Base-by-base conservation (phyloP, 2,888 invertebrate species). In the Lepidochitona cinerea region DNA sequence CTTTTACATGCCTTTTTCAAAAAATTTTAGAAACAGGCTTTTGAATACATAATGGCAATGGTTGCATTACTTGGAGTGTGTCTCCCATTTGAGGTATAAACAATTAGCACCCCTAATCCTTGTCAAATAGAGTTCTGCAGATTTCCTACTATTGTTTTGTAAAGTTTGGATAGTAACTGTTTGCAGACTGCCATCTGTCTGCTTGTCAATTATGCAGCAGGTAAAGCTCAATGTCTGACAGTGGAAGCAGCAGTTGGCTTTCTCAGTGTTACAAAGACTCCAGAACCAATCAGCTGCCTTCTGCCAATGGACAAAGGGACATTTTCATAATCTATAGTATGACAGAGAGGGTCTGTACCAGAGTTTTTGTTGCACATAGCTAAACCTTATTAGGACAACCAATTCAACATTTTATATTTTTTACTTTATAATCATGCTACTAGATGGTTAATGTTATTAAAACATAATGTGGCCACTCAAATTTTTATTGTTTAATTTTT, bases 161-260 rank as follows among this genome's bases (percentile, higher is more conserved):
- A 18, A 18, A 2, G 49, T n/a, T 23, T 49, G 3, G 2, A 23
- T 23, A n/a, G 2, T 49, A 7, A 49, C 49, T 49, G 49, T 49
- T 2, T 49, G 2, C n/a, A 59, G 59, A 29, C 59, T 59, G 29
- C 23, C 59, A 59, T 59, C 59, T 59, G 59, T 59, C 59, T 59
- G 32, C 26, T 26, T 59, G 59, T 59, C 59, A 59, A 59, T 59
- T 59, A 59, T 59, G 59, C 59, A n/a, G n/a, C n/a, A 59, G 59
- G 59, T 59, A 59, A 59, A 59, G 2, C 59, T 41, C 9, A 12
- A 41, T n/a, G n/a, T n/a, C 49, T n/a, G 18, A 59, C 32, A 59
- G 26, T 4, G 29, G 59, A 23, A 59, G 59, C 59, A 59, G 59
- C 59, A 4, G 59, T 59, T 7, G 59, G 59, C 59, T 59, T 12